Evolutionary conservation across 2,797 vertebrate species (phyloP).

Genomic region (Siniperca obscura): DNA sequence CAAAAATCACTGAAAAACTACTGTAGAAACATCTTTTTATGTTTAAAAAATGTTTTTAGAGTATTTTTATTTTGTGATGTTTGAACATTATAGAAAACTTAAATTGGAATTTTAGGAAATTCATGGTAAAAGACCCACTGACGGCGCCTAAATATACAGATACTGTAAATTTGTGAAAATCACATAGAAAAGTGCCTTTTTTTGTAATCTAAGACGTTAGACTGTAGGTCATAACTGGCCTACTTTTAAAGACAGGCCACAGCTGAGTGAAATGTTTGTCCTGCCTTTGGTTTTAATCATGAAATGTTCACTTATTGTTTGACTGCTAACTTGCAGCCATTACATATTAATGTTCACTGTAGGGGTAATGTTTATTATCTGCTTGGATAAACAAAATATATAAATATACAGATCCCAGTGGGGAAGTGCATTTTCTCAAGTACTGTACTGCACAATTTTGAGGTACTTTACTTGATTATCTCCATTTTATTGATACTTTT

Average conservation of each 20-base stretch:
- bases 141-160: neutral
- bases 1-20: neutral
- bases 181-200: neutral
- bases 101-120: neutral
- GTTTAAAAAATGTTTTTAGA: too few species aligned
- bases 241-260: slow-evolving; percentile 17
- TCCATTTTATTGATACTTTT: neutral
- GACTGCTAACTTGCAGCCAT: neutral
- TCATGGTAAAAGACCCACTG: neutral
- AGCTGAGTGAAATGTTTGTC: neutral
- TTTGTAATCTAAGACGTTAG: slow-evolving; percentile 10
- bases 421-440: too few species aligned
- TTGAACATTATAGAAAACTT: neutral
- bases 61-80: neutral
- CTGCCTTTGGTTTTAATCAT: neutral
- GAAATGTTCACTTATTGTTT: neutral
- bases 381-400: neutral
- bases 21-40: too few species aligned
- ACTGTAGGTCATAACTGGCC: slow-evolving; percentile 25
- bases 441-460: neutral
- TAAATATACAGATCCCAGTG: neutral
- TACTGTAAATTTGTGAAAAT: neutral
- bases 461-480: neutral
- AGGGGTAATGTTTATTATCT: neutral
- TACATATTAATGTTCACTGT: neutral